These are phyloP conservation scores for Pyrgilauda ruficollis DNA, from an alignment of 2,113 vertebrate genomes.

Conservation along the genomic window DNA sequence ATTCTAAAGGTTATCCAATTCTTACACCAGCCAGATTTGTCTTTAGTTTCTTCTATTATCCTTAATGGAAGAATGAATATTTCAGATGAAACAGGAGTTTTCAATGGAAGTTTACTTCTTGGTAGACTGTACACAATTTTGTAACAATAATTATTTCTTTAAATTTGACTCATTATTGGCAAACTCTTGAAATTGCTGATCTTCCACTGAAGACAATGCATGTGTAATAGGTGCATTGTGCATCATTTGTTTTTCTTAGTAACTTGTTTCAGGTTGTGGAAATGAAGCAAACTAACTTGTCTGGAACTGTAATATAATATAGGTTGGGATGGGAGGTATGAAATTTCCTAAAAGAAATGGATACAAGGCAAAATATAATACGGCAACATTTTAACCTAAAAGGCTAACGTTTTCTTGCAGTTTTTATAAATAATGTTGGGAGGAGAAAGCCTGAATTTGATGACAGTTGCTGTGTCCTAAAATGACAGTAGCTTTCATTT, in stretches of 20 bases:
- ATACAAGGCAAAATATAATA: not conserved
- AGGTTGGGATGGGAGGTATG: not conserved
- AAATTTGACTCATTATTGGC: not conserved
- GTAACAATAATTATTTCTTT: not conserved
- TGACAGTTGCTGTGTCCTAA: not conserved
- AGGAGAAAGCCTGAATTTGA: not conserved
- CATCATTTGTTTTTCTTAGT: not conserved
- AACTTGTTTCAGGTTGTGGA: not conserved
- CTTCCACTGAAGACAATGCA: not conserved
- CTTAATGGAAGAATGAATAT: not conserved
- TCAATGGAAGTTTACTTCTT: not conserved
- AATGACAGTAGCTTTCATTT: slow-evolving; percentile 13
- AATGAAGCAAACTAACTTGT: not conserved
- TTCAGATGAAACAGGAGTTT: not conserved
- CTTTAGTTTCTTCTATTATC: not conserved
- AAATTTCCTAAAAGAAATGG: not conserved
- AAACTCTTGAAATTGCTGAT: not conserved
- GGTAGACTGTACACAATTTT: not conserved
- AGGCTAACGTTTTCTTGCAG: not conserved
- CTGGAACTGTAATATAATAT: not conserved
- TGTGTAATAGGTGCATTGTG: not conserved
- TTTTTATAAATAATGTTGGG: not conserved
- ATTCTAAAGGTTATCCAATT: not conserved
- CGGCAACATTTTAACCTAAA: not conserved
- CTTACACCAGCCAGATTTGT: not conserved